Evolutionary conservation across 2,797 vertebrate genomes (phyloP), one percentile per base, ranked within the genome.

Genomic region (Schizopygopsis pylzovi): DNA sequence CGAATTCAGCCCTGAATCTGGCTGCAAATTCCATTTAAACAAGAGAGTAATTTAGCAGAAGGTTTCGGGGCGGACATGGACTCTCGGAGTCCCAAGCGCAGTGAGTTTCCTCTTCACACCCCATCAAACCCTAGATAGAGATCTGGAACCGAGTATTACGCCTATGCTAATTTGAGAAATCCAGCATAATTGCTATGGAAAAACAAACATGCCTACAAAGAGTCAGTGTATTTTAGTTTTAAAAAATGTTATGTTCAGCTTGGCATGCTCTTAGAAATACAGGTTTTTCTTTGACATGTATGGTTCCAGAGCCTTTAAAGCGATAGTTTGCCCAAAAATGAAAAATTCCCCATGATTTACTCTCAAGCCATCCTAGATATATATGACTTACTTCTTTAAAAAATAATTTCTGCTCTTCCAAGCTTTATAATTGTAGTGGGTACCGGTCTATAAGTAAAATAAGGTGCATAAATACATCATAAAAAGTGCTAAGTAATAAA

Each of bases 21-120:
- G 87, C 89, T 90, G 88, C 85, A 89, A 91, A 89, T 93, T 92
- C 90, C 89, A 80, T 88, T 91, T 81, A 90, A 92, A 92, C 89
- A 90, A 90, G 79, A 88, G 81, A 59, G 84, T 88, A 73, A 93
- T 92, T 94, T 90, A 83, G 82, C 87, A 79, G 90, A 86, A 92
- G 90, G 85, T 87, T 84, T 83, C 39, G 78, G 70, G 52, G 70
- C 39, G 49, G 76, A 86, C 47, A 10, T 82, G 65, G 83, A 75
- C 84, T 59, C 72, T 91, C 71, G 73, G 54, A 85, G 79, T 52
- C 81, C 28, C 81, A 54, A 77, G 43, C 87, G 68, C 63, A 54
- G 25, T 49, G 67, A 85, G 81, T 87, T 87, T 33, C 68, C 67
- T 61, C 45, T 86, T 81, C 79, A 81, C 78, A 52, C 85, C 43